Conservation (phyloP, 2,797 vertebrate genomes). For the Jordanella pulchra region DNA sequence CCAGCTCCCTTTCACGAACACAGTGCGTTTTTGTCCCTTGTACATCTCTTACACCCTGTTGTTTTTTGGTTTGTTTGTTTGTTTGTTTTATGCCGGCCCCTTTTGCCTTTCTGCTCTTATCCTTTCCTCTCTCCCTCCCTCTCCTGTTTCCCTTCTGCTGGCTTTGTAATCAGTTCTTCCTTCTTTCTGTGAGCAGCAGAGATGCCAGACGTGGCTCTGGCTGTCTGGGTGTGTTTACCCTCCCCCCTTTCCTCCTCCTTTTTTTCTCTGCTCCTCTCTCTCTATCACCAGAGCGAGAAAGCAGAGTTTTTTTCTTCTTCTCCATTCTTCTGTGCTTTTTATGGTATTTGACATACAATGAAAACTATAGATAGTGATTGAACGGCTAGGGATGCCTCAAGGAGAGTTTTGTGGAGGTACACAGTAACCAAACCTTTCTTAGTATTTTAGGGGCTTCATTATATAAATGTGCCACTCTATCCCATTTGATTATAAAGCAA, state of each 20-base stretch:
- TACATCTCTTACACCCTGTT: conserved; percentile 62
- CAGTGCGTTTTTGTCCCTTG: conserved; percentile 72
- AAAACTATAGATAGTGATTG: conserved; percentile 15
- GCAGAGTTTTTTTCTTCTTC: conserved; percentile 32
- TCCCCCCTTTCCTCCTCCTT: conserved; percentile 67
- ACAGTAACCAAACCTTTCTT: background rate
- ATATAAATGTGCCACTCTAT: no score
- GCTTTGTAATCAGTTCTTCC: conserved; percentile 61
- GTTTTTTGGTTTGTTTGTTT: conserved; percentile 28
- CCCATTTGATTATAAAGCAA: no score
- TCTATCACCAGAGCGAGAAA: conserved; percentile 50
- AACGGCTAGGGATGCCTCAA: background rate
- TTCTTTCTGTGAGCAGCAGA: conserved; percentile 62
- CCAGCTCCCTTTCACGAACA: conserved; percentile 72
- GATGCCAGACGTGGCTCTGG: conserved; percentile 78
- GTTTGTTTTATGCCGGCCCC: conserved; percentile 16
- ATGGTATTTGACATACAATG: conserved; percentile 37
- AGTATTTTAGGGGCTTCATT: background rate
- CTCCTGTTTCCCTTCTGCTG: conserved; percentile 41
- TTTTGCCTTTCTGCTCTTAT: conserved; percentile 49
- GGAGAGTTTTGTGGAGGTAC: background rate
- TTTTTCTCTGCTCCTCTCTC: conserved; percentile 51
- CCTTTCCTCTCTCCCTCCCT: conserved; percentile 43
- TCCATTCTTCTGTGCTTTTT: conserved; percentile 23
- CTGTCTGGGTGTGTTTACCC: conserved; percentile 75